Percentiles rank a stretch among this genome's conserved stretches.
Conservation (phyloP, 2,113 vertebrate species). For the Potamarius usumacintae region DNA sequence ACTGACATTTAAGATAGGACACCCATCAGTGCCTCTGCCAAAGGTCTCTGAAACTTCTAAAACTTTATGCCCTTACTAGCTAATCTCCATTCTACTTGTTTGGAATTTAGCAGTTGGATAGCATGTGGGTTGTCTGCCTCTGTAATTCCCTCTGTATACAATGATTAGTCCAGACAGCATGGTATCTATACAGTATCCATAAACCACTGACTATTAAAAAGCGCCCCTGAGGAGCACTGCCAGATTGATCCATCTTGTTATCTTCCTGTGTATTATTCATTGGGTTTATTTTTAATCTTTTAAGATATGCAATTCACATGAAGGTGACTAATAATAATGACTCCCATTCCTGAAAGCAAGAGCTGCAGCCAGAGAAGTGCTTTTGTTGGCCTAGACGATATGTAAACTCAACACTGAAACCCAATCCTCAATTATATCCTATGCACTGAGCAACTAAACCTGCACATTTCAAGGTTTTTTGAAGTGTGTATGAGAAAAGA, state of each 20-base stretch:
- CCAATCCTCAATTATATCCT: slow-evolving; percentile 17
- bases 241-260: not conserved
- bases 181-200: not conserved
- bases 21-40: slow-evolving; percentile 37
- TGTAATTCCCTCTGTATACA: not conserved
- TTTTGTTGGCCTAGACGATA: not conserved
- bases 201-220: slow-evolving; percentile 5
- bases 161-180: not conserved
- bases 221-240: not conserved
- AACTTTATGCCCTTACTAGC: slow-evolving; percentile 28
- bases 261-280: not conserved
- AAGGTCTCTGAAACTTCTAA: slow-evolving; percentile 46
- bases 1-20: slow-evolving; percentile 54
- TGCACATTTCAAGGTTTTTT: slow-evolving; percentile 40
- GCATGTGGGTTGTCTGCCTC: not conserved
- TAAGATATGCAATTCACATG: not conserved
- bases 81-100: not conserved
- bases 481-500: slow-evolving; percentile 36
- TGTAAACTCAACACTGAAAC: not conserved
- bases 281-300: not conserved
- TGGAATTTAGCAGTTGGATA: not conserved
- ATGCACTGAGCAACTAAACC: slow-evolving; percentile 12
- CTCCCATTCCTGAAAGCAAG: not conserved
- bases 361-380: not conserved
- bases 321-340: not conserved